Percentiles rank a stretch among this genome's conserved stretches.
phyloP scores from a whole-genome alignment of 2,888 invertebrate species.

The Sarcophaga rosellei region DNA sequence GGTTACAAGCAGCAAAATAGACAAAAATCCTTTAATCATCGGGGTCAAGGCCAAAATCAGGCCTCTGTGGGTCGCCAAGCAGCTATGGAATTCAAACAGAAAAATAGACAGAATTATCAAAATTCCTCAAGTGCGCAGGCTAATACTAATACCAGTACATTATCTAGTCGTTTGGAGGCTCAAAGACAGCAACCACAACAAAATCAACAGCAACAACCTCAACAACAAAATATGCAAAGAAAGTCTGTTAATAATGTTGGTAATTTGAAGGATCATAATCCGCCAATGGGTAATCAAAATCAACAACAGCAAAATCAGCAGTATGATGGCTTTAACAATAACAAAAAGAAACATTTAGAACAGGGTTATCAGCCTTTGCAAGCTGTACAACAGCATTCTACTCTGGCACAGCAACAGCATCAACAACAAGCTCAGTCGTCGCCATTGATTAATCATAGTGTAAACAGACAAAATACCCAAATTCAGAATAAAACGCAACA shows the following conservation, averaged over 20 bases:
- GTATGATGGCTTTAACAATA: constrained; percentile 47
- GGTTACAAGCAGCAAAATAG: constrained; percentile 54
- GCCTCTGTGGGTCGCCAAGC: constrained; percentile 72
- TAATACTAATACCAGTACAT: constrained; percentile 29
- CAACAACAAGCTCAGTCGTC: constrained; percentile 55
- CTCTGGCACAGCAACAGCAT: constrained; percentile 30
- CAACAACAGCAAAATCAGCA: constrained; percentile 63
- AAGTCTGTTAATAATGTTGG: constrained; percentile 3
- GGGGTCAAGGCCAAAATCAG: constrained; percentile 56
- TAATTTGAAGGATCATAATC: constrained; percentile 38
- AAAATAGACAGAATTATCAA: constrained; percentile 65
- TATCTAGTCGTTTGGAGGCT: constrained; percentile 59
- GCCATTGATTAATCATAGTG: constrained; percentile 51
- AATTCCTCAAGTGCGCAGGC: constrained; percentile 14
- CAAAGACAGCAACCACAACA: constrained; percentile 51
- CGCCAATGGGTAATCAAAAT: constrained; percentile 12
- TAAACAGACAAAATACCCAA: constrained; percentile 55
- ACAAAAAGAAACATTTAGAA: constrained; percentile 65
- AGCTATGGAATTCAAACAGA: constrained; percentile 80
- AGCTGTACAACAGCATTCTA: constrained; percentile 39
- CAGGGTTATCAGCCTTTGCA: constrained; percentile 66
- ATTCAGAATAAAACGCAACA: constrained; percentile 50
- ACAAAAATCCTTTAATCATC: constrained; percentile 57
- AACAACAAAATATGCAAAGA: constrained; percentile 41
- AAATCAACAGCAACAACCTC: constrained; percentile 31